A percentile compares a stretch with the other conserved stretches of the same genome.
Conservation (phyloP, 2,888 invertebrate species). For the Sesia bembeciformis region DNA sequence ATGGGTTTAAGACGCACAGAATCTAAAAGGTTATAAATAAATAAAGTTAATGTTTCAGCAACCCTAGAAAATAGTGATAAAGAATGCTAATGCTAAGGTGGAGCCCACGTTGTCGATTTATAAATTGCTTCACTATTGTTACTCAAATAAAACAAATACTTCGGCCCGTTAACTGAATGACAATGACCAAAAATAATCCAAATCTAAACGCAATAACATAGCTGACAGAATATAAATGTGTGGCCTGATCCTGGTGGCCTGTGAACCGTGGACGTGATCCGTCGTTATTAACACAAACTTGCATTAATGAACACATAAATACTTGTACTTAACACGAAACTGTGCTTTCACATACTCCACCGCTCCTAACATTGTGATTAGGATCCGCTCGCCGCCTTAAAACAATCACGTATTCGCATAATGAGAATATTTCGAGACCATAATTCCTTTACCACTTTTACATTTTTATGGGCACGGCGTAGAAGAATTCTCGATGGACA, state of each 20-base stretch:
- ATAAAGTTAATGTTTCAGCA: no score
- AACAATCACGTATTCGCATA: slow-evolving; percentile 36
- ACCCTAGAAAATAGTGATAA: no score
- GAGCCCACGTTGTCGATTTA: background rate
- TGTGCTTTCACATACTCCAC: slow-evolving; percentile 41
- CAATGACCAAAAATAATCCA: slow-evolving; percentile 70
- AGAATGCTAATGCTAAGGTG: no score
- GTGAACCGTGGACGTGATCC: slow-evolving; percentile 71
- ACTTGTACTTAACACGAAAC: slow-evolving; percentile 24
- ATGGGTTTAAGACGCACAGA: no score
- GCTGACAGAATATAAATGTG: slow-evolving; percentile 66
- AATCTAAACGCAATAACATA: slow-evolving; percentile 63
- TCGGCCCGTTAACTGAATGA: slow-evolving; percentile 52
- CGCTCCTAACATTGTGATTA: slow-evolving; percentile 15
- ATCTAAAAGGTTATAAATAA: no score
- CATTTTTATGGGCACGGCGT: slow-evolving; percentile 43
- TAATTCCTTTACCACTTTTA: slow-evolving; percentile 39
- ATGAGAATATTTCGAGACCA: slow-evolving; percentile 31
- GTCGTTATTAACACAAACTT: slow-evolving; percentile 62
- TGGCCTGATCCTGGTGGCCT: slow-evolving; percentile 51
- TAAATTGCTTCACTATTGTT: slow-evolving; percentile 54
- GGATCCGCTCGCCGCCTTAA: slow-evolving; percentile 20
- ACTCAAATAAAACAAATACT: slow-evolving; percentile 57
- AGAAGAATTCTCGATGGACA: slow-evolving; percentile 39
- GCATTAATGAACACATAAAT: slow-evolving; percentile 68